Base-by-base conservation (phyloP, 2,888 invertebrate species). In the Operophtera brumata region DNA sequence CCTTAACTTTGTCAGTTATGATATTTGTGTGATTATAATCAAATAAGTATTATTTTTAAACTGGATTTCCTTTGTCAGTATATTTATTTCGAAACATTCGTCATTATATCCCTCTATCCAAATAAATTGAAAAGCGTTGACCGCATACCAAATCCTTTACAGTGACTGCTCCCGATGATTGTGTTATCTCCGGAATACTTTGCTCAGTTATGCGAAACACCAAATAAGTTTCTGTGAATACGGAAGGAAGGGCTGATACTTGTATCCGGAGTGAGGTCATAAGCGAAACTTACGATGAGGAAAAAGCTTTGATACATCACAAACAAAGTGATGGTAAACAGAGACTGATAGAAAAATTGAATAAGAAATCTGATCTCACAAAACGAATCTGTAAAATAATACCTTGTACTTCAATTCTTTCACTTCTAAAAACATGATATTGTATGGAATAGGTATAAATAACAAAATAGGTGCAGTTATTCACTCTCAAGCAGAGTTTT, bases 221-320 rank as follows among this genome's bases (percentile, higher is more conserved):
- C 35, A 50, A 30, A 50, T 43, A 52, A 56, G 51, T 52, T 52
- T 56, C 43, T 45, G 40, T 35, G 48, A 48, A 54, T 48, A 25
- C 43, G 44, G 49, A 47, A 34, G 45, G 41, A 52, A 52, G 12
- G 37, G 20, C 26, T 20, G 32, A 48, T 57, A 34, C 44, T 56
- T 34, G 30, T 25, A 28, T 48, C 37, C 45, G 45, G 37, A 44
- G 41, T 44, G 47, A 52, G 48, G 57, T 57, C 52, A 52, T 52
- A 48, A 52, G 41, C 26, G 41, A 52, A 57, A 57, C 48, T 57
- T 57, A 48, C 57, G 56, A 47, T 56, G 48, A 56, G 56, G 51
- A 52, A 47, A 56, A 57, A 52, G 37, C 57, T 57, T 46, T 52
- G 57, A 57, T 57, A 57, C 52, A 45, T 46, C 52, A 57, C 47